phyloP scores from a whole-genome alignment of 2,888 invertebrate species.

The Eurytoma adleriae region DNA sequence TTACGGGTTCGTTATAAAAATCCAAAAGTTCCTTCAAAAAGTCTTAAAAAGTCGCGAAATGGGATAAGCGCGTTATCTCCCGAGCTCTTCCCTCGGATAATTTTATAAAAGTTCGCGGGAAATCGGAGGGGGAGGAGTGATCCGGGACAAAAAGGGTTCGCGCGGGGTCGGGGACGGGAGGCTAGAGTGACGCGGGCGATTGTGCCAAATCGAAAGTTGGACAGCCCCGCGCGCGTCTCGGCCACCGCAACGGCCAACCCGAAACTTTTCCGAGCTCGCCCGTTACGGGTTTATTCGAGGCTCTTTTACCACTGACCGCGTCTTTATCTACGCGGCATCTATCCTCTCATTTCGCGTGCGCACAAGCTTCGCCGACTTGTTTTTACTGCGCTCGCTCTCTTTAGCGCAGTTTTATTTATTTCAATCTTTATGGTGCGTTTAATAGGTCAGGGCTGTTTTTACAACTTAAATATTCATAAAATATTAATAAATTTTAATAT shows the following conservation, averaged over 20 bases:
- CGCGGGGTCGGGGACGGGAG: background rate
- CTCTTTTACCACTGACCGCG: background rate
- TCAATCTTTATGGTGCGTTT: too few relatives aligned
- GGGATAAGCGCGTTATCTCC: background rate
- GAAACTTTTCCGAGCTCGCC: conserved; percentile 19
- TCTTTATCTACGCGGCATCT: background rate
- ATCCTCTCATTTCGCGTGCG: conserved; percentile 14
- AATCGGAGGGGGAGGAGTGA: background rate
- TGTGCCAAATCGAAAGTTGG: conserved; percentile 38
- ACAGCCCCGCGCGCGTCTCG: background rate
- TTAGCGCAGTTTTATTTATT: too few relatives aligned
- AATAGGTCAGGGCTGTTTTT: too few relatives aligned
- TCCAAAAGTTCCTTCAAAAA: too few relatives aligned
- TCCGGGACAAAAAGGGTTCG: background rate
- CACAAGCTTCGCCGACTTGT: background rate
- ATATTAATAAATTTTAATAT: too few relatives aligned
- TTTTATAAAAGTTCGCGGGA: conserved; percentile 41
- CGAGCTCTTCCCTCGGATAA: background rate
- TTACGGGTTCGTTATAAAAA: too few relatives aligned
- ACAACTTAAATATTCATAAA: too few relatives aligned
- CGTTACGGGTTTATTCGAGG: background rate
- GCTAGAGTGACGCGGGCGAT: conserved; percentile 4
- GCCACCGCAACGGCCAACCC: background rate
- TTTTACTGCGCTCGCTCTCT: too few relatives aligned
- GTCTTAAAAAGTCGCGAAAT: background rate